phyloP scores from a whole-genome alignment of 2,113 vertebrate genomes.

The Mus musculus region DNA sequence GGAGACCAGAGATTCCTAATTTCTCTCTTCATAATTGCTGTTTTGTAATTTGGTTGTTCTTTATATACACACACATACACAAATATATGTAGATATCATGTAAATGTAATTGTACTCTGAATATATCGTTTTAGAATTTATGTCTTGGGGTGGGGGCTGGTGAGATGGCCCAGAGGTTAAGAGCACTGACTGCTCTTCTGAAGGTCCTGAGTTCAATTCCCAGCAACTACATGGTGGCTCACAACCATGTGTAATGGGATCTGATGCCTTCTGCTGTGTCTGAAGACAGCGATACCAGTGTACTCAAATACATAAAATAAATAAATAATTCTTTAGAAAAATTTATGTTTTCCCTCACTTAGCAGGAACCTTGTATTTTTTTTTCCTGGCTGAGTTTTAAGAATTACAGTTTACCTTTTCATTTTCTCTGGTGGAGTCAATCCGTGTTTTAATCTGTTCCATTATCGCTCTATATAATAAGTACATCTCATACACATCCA shows the following conservation, averaged over 20 bases:
- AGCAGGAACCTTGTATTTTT: background rate
- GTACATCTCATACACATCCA: background rate
- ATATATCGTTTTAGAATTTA: background rate
- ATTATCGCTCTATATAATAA: background rate
- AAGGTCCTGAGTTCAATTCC: too few relatives aligned
- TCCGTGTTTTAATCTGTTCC: conserved; percentile 21
- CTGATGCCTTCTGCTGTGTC: too few relatives aligned
- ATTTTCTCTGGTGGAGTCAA: conserved; percentile 21
- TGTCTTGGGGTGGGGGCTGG: too few relatives aligned
- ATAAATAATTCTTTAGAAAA: too few relatives aligned
- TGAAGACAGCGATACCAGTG: too few relatives aligned
- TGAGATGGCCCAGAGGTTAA: too few relatives aligned
- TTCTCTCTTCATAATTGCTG: background rate
- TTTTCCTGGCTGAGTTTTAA: conserved; percentile 28
- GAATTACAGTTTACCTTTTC: background rate
- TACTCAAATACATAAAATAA: too few relatives aligned
- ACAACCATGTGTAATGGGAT: too few relatives aligned
- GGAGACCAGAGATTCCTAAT: background rate
- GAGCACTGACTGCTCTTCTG: too few relatives aligned
- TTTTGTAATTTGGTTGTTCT: background rate
- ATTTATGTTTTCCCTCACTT: background rate
- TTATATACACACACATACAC: background rate
- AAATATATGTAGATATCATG: background rate
- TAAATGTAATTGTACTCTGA: background rate
- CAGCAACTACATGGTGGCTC: too few relatives aligned